Base-by-base conservation (phyloP, 2,797 vertebrate species). In the Gobionotothen gibberifrons region DNA sequence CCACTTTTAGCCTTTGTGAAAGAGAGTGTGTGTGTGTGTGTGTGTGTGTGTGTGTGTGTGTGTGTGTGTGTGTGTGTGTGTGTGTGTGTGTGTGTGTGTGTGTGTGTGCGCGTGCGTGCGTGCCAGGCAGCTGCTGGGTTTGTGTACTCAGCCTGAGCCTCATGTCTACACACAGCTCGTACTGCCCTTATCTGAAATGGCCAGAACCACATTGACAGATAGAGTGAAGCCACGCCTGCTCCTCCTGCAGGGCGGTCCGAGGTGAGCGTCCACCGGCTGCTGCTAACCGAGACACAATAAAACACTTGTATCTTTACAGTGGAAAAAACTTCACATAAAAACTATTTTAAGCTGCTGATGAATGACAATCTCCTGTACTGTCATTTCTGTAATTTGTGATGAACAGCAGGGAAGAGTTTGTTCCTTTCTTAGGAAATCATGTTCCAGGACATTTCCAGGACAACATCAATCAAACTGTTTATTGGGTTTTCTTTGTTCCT, bases 141-240 rank as follows among this genome's bases (percentile, higher is more conserved):
- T 93, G 90, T 94, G 91, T 94, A 89, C 87, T 90, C 90, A 93
- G 92, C 85, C 85, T 81, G 74, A 85, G 87, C 87, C 71, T 88
- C 82, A 64, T 91, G 89, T 92, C 88, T 89, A 86, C 89, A 89
- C 89, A 84, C 83, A 71, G 82, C 81, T 90, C 84, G 7, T 80
- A 61, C 67, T 70, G 86, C 53, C 76, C 90, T 93, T 94, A 94
- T 93, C 93, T 92, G 83, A 89, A 92, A 90, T 84, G 85, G 90
- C 87, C 92, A 93, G 92, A 90, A 86, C 85, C 87, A 83, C 84
- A 83, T 80, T 74, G 39, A 68, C 85, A 88, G 91, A 93, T 92
- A 93, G 75, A 86, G 74, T 69, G 16, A 54, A 72, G 69, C 86
- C 85, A 78, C 83, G 68, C 87, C 91, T 55, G 67, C 61, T 63